These are phyloP conservation scores for Lasiommata megera DNA, from an alignment of 2,888 invertebrate species.

Conservation along the genomic window DNA sequence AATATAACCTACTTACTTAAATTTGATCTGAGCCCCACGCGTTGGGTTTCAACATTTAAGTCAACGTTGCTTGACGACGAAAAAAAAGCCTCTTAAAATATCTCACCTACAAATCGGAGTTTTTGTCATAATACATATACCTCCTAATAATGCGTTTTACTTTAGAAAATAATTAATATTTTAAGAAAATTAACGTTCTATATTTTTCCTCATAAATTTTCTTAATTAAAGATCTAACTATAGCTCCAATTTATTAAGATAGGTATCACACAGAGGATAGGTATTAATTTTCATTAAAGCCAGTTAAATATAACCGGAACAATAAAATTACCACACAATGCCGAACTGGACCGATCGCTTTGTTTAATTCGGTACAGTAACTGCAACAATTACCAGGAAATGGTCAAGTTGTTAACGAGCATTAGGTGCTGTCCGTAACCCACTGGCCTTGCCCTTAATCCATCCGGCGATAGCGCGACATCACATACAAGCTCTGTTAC, in stretches of 20 bases:
- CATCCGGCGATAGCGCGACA: conserved; percentile 42
- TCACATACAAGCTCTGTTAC: too few relatives aligned
- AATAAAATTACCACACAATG: conserved; percentile 41
- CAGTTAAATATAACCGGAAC: conserved; percentile 23
- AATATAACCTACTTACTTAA: too few relatives aligned
- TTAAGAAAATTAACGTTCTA: too few relatives aligned
- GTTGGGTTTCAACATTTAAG: too few relatives aligned
- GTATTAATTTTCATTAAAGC: conserved; percentile 3
- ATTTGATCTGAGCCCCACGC: too few relatives aligned
- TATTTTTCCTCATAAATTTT: too few relatives aligned
- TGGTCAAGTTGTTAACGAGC: conserved; percentile 38
- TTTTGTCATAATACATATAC: too few relatives aligned
- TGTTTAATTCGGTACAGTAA: conserved; percentile 30
- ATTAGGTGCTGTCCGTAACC: conserved; percentile 53
- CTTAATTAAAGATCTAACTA: background rate
- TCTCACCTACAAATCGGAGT: too few relatives aligned
- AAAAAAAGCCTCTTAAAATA: too few relatives aligned
- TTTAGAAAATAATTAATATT: too few relatives aligned
- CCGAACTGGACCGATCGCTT: conserved; percentile 29
- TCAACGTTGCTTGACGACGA: too few relatives aligned
- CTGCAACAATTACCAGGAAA: conserved; percentile 52
- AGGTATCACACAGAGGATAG: background rate
- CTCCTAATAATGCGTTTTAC: too few relatives aligned
- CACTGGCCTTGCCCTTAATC: conserved; percentile 60
- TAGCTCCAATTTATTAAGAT: background rate